Percentiles rank a stretch among this genome's conserved stretches.
phyloP scores from a whole-genome alignment of 2,888 invertebrate genomes.

The Sphaerolaimus hirsutus region DNA sequence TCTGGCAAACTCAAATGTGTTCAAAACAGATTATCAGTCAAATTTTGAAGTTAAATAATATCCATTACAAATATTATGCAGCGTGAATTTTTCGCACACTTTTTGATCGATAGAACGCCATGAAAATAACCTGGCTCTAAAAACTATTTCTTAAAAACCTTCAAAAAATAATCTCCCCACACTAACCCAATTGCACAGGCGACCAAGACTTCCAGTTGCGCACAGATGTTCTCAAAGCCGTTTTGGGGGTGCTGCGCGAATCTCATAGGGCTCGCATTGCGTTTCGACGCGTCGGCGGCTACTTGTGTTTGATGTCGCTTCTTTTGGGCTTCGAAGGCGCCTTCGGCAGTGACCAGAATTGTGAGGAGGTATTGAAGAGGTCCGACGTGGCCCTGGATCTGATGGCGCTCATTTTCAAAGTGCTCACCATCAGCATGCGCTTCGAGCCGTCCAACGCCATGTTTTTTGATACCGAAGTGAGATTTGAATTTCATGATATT shows the following conservation, averaged over 20 bases:
- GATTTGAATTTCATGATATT: too few species aligned
- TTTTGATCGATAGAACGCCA: too few species aligned
- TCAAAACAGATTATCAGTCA: too few species aligned
- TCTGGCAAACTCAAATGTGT: too few species aligned
- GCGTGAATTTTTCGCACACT: too few species aligned
- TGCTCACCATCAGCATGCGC: conserved; percentile 84
- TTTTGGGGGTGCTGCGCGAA: conserved; percentile 67
- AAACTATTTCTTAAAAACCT: too few species aligned
- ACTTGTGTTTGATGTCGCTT: conserved; percentile 85
- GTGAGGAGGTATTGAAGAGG: conserved; percentile 16
- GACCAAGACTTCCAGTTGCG: too few species aligned
- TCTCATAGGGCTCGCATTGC: conserved; percentile 85
- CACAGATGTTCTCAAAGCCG: conserved; percentile 36
- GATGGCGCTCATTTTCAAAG: conserved; percentile 53
- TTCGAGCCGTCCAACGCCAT: conserved; percentile 97
- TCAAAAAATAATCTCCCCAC: too few species aligned
- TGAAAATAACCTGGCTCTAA: too few species aligned
- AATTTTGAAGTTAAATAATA: too few species aligned
- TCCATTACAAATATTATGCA: too few species aligned
- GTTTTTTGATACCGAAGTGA: conserved; percentile 77
- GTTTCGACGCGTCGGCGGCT: conserved; percentile 89
- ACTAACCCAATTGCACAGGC: too few species aligned
- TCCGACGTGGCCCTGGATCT: conserved; percentile 34
- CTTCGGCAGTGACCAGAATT: conserved; percentile 20
- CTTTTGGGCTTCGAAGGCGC: conserved; percentile 64